These are phyloP conservation scores for Meriones unguiculatus DNA, from an alignment of 2,113 vertebrate species.

Conservation along the genomic window DNA sequence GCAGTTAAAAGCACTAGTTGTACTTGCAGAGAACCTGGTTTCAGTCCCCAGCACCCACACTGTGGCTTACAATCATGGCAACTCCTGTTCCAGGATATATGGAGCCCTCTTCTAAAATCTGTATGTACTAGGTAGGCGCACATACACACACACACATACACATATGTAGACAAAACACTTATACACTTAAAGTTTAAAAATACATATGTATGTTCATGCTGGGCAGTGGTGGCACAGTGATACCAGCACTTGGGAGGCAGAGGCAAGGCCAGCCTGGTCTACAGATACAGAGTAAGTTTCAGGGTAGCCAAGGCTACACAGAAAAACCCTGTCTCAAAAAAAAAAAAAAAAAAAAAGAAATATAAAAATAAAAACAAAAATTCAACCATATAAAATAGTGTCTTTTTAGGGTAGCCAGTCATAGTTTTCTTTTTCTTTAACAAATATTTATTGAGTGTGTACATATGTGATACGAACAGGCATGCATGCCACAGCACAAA, in stretches of 20 bases:
- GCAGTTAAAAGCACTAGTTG: background rate
- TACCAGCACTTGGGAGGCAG: background rate
- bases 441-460: background rate
- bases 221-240: background rate
- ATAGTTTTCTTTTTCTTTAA: background rate
- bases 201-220: background rate
- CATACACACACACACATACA: background rate
- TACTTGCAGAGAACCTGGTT: background rate
- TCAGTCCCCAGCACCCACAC: background rate
- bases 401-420: background rate
- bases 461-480: background rate
- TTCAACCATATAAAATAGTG: background rate
- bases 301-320: background rate
- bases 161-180: background rate
- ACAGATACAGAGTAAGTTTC: background rate
- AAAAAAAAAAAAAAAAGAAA: background rate
- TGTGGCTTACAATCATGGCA: background rate
- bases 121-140: background rate
- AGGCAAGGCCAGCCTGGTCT: background rate
- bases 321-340: background rate
- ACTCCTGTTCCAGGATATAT: background rate
- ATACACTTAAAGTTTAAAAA: background rate
- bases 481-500: background rate
- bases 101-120: background rate
- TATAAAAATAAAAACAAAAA: conserved; percentile 4